Conservation (phyloP, 2,888 invertebrate genomes). For the Pachydiplax longipennis region DNA sequence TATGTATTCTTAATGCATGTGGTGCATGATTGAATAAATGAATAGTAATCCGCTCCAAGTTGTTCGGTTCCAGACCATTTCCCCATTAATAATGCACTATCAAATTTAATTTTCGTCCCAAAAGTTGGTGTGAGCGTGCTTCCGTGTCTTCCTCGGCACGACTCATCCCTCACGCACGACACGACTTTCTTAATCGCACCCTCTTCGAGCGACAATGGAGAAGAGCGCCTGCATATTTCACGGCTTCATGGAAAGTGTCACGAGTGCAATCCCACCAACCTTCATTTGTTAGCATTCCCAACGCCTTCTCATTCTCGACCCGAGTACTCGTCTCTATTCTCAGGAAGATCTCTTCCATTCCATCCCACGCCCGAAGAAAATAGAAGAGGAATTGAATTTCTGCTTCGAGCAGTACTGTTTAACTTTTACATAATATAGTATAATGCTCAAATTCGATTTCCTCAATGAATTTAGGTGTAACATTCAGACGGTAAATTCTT, state of each 20-base stretch:
- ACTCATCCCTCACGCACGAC: not conserved
- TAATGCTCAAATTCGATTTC: no score
- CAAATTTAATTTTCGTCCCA: no score
- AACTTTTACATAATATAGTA: no score
- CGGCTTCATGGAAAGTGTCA: not conserved
- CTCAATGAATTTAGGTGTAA: no score
- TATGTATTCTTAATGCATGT: no score
- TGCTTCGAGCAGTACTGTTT: no score
- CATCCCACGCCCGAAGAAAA: not conserved
- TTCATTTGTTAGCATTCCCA: not conserved
- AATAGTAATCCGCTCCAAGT: no score
- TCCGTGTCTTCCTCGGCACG: not conserved
- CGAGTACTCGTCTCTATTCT: not conserved
- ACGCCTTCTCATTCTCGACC: not conserved
- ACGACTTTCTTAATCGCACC: not conserved
- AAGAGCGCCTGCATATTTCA: not conserved
- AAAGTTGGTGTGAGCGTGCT: no score
- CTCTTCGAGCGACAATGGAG: not conserved
- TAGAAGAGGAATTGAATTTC: not conserved
- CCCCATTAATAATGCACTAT: no score
- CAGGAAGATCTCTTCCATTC: not conserved
- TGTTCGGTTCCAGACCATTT: no score
- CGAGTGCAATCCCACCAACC: not conserved
- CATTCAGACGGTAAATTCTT: no score
- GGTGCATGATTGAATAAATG: no score